Evolutionary conservation across 2,797 vertebrate species (phyloP).

Genomic region (Microctenopoma stevenorrisi): DNA sequence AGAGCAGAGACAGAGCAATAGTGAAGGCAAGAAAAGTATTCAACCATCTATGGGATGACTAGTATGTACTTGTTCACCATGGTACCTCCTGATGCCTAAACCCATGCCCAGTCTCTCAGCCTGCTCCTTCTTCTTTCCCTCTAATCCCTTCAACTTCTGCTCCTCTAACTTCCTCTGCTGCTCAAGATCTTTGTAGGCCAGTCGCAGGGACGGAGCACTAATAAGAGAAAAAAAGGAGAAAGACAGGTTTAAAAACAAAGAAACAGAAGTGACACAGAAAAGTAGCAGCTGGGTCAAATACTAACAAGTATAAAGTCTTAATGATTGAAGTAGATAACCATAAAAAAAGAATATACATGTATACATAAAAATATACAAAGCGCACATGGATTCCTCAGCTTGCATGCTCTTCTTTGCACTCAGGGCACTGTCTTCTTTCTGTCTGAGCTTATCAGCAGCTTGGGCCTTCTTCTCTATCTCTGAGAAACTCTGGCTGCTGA

Average conservation of each 20-base stretch:
- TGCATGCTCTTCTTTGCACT: slow-evolving; percentile 60
- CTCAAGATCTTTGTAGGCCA: slow-evolving; percentile 92
- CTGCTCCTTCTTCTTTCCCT: slow-evolving; percentile 89
- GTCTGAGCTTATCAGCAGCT: slow-evolving; percentile 89
- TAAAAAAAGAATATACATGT: background rate
- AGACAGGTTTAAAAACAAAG: background rate
- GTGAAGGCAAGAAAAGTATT: background rate
- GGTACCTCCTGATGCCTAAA: slow-evolving; percentile 87
- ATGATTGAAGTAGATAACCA: background rate
- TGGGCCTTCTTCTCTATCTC: slow-evolving; percentile 93
- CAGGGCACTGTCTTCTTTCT: slow-evolving; percentile 70
- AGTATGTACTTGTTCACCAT: background rate
- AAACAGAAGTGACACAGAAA: background rate
- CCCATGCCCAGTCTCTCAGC: slow-evolving; percentile 96
- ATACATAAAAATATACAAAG: slow-evolving; percentile 8
- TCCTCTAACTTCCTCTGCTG: slow-evolving; percentile 88
- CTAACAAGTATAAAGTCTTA: background rate
- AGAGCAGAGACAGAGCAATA: background rate
- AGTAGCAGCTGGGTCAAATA: no score
- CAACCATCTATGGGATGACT: background rate
- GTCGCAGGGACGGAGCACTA: slow-evolving; percentile 85
- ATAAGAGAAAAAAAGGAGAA: background rate
- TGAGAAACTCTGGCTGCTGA: slow-evolving; percentile 89
- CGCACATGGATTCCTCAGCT: slow-evolving; percentile 87
- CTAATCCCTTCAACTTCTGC: slow-evolving; percentile 80